Conservation (phyloP, 1,140 invertebrate genomes). For the Hyphantria cunea region DNA sequence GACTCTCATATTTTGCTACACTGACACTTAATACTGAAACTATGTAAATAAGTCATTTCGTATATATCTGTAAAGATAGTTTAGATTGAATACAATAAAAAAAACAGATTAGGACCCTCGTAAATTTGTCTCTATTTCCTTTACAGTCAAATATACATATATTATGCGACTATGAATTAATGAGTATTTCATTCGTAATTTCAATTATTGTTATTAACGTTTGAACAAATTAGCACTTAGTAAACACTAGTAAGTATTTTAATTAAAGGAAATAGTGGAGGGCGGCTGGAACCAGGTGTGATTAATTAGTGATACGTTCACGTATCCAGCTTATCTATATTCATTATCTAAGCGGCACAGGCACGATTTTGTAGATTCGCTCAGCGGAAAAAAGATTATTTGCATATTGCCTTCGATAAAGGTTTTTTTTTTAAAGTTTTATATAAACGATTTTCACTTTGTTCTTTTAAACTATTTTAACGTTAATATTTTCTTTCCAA, state of each 20-base stretch:
- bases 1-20: no score
- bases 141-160: no score
- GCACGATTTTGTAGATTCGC: slow-evolving; percentile 72
- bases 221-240: slow-evolving; percentile 32
- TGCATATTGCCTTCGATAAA: slow-evolving; percentile 45
- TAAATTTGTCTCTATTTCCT: no score
- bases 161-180: no score
- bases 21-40: no score
- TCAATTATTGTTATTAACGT: slow-evolving; percentile 9
- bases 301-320: slow-evolving; percentile 68
- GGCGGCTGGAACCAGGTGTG: slow-evolving; percentile 46
- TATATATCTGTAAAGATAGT: no score
- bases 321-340: slow-evolving; percentile 57
- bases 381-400: slow-evolving; percentile 59
- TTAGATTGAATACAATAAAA: no score
- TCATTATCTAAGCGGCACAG: slow-evolving; percentile 68
- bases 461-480: no score
- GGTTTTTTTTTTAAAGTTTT: slow-evolving; percentile 6
- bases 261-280: slow-evolving; percentile 37
- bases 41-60: no score
- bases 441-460: background rate
- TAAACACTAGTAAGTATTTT: slow-evolving; percentile 35
- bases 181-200: no score
- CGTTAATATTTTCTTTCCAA: no score
- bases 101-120: no score